Conservation (phyloP, 2,888 invertebrate genomes). For the Geotrupes spiniger region DNA sequence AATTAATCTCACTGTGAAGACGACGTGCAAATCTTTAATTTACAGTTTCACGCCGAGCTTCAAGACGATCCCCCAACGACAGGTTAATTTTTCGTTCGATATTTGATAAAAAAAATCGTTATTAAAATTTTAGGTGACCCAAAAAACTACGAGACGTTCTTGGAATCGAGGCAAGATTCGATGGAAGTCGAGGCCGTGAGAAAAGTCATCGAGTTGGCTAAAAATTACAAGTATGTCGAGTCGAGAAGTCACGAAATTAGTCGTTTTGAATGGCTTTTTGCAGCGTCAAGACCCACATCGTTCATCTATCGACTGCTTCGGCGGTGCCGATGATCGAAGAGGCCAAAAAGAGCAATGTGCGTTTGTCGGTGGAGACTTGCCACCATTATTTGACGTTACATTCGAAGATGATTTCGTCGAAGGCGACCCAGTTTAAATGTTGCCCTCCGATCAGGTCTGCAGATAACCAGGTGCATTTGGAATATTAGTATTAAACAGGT, state of each 20-base stretch:
- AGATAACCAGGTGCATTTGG: slow-evolving; percentile 57
- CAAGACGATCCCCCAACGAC: slow-evolving; percentile 45
- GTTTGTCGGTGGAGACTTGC: slow-evolving; percentile 70
- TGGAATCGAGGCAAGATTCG: slow-evolving; percentile 60
- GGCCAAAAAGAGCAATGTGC: slow-evolving; percentile 55
- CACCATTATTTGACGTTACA: slow-evolving; percentile 67
- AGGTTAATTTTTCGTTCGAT: too few species aligned
- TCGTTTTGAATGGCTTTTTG: too few species aligned
- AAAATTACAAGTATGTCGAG: slow-evolving; percentile 57
- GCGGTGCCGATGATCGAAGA: slow-evolving; percentile 58
- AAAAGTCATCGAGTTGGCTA: slow-evolving; percentile 57
- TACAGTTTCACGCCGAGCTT: slow-evolving; percentile 70
- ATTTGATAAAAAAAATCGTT: too few species aligned
- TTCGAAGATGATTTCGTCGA: slow-evolving; percentile 62
- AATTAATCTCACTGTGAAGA: slow-evolving; percentile 34
- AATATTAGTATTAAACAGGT: too few species aligned
- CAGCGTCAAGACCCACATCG: slow-evolving; percentile 64
- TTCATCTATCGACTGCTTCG: slow-evolving; percentile 65
- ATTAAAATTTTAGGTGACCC: slow-evolving; percentile 48
- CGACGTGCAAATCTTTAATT: too few species aligned
- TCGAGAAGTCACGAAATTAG: too few species aligned
- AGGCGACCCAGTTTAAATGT: slow-evolving; percentile 68
- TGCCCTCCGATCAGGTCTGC: slow-evolving; percentile 66
- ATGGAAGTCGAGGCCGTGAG: slow-evolving; percentile 69
- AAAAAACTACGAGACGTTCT: slow-evolving; percentile 61